phyloP scores from a whole-genome alignment of 2,888 invertebrate species.

The Ophion obscuratus region DNA sequence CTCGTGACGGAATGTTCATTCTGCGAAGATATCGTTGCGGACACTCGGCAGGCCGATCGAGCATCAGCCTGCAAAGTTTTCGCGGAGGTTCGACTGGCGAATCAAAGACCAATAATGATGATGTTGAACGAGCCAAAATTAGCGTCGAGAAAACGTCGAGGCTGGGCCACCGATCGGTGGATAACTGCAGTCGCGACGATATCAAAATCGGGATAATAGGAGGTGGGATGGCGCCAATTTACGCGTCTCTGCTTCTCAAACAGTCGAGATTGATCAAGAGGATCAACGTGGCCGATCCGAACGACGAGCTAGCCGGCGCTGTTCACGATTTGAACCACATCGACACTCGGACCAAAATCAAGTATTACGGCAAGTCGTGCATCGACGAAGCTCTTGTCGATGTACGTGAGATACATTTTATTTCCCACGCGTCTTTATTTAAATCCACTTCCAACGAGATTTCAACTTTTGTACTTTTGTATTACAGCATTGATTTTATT shows the following conservation, averaged over 20 bases:
- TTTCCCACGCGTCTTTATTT: neutral
- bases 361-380: constrained; percentile 72
- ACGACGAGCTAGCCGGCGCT: constrained; percentile 66
- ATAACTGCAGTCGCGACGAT: constrained; percentile 31
- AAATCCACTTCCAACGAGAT: neutral
- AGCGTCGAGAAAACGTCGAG: neutral
- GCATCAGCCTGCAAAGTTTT: constrained; percentile 12
- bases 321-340: constrained; percentile 74
- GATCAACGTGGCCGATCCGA: constrained; percentile 75
- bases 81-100: neutral
- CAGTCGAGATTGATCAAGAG: constrained; percentile 76
- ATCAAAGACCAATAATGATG: constrained; percentile 6
- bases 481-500: too few relatives aligned
- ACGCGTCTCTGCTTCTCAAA: constrained; percentile 77
- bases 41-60: neutral
- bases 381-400: constrained; percentile 72
- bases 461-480: neutral
- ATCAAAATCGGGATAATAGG: constrained; percentile 78
- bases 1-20: constrained; percentile 48
- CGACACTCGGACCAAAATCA: constrained; percentile 76
- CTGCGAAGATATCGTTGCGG: constrained; percentile 23
- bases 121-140: constrained; percentile 8
- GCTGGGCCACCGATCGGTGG: neutral
- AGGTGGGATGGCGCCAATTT: constrained; percentile 75
- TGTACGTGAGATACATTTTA: constrained; percentile 61